Base-by-base conservation (phyloP, 2,797 vertebrate genomes). In the Martes flavigula region DNA sequence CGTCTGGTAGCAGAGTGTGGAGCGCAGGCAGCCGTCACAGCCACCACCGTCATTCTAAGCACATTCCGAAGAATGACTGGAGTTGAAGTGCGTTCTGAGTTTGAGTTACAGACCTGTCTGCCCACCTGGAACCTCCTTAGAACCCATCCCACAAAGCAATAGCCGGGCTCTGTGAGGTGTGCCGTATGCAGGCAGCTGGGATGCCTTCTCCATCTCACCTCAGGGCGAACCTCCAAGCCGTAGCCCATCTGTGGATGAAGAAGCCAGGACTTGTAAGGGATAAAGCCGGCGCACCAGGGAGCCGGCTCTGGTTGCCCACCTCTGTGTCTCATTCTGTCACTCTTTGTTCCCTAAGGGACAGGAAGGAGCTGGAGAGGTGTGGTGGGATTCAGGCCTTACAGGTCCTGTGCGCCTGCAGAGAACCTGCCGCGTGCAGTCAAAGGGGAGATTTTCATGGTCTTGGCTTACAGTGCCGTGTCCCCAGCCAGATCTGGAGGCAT, bases 401-500 rank as follows among this genome's bases (percentile, higher is more conserved):
- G 30, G 7, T 13, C 43, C 32, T 20, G 8, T 0, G 18, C 35
- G 51, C 32, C 38, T 25, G 4, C 58, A 11, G 11, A 56, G 4
- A 72, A 17, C 68, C 30, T 51, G 35, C 60, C 68, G 88, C 66
- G 79, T 56, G 81, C 27, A 62, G 81, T 58, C 75, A 8, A 23
- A 0, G 20, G 75, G 87, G 23, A 58, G 23, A 23, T 68, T 38
- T 89, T 62, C 66, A n/a, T 8, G 43, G 43, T 43, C 87, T 91
- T 64, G 87, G 90, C 70, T 82, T 43, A 27, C 18, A 30, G 32
- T 0, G 15, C 0, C 0, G 83, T 3, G 7, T 17, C 56, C 0
- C 0, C 0, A 0, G 23, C n/a, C 78, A 0, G 0, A 64, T 2
- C 1, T 2, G 6, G 46, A 11, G 0, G 0, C 32, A 4, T 0